Evolutionary conservation across 2,888 invertebrate species (phyloP), one percentile per base, ranked within the genome.

Genomic region (Acholoe squamosa): DNA sequence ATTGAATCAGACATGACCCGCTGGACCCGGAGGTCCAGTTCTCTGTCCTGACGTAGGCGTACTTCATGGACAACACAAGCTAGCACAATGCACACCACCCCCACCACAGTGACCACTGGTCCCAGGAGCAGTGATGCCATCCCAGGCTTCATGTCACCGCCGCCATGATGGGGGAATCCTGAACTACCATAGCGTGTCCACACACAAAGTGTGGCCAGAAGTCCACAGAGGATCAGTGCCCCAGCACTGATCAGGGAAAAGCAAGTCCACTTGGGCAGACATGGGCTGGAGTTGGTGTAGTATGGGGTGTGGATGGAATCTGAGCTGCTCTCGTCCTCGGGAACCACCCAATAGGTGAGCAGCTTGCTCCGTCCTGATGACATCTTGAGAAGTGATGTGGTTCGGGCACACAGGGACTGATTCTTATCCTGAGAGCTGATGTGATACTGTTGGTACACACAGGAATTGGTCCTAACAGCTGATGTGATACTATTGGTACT

Each of bases 111-210:
- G 31, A 89, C 43, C 25, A 67, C 25, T 14, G 89, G 89, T 0
- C 89, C 89, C 31, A 89, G 89, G n/a, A 89, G 56, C 25, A 89
- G 33, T 1, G 67, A 33, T n/a, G 89, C 67, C 86, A 86, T 0
- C 0, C 86, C 86, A 5, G 86, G 86, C 34, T 34, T 10, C 31
- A 67, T 33, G 89, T 33, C 31, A 89, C 89, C 67, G 19, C 76
- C 76, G 25, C n/a, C 25, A 0, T 16, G 33, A 28, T 67, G 67
- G 22, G 61, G 89, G 61, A 89, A 89, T 0, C 89, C 89, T 0
- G 61, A 56, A 33, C 22, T 43, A n/a, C 89, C 89, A 67, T 67
- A 89, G n/a, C 89, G 52, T 33, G 89, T 89, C 89, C 89, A 89
- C 33, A 89, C 67, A 61, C 89, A 89, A n/a, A 89, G 89, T 0